Evolutionary conservation across 2,888 invertebrate genomes (phyloP).

Genomic region (Notocelia uddmanniana): DNA sequence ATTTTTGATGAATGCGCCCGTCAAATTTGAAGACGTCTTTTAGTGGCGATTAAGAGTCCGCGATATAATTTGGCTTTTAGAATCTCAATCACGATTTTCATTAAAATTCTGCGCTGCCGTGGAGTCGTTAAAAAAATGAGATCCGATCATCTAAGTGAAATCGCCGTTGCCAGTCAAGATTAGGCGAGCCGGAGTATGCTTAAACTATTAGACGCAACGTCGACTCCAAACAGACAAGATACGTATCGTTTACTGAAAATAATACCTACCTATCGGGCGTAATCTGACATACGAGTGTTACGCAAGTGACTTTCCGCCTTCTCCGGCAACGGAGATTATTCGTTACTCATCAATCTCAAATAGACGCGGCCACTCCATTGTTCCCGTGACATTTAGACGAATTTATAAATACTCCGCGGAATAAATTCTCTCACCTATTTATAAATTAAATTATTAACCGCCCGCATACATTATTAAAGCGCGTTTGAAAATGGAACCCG

Average conservation of each 20-base stretch:
- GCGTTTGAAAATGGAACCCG: slow-evolving; percentile 62
- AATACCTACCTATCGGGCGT: slow-evolving; percentile 66
- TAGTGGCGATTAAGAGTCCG: slow-evolving; percentile 68
- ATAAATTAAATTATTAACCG: slow-evolving; percentile 68
- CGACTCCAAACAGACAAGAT: slow-evolving; percentile 74
- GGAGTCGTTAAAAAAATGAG: slow-evolving; percentile 46
- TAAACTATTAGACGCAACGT: slow-evolving; percentile 79
- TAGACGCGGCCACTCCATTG: slow-evolving; percentile 80
- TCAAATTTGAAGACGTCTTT: slow-evolving; percentile 70
- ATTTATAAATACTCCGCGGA: slow-evolving; percentile 79
- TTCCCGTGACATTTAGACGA: slow-evolving; percentile 83
- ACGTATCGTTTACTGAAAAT: slow-evolving; percentile 82
- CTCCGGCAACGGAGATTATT: slow-evolving; percentile 75
- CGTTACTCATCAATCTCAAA: slow-evolving; percentile 82
- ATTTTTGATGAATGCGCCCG: slow-evolving; percentile 79
- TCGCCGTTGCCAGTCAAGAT: slow-evolving; percentile 74
- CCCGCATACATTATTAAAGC: slow-evolving; percentile 60
- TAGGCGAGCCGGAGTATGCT: slow-evolving; percentile 67
- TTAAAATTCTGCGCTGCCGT: slow-evolving; percentile 61
- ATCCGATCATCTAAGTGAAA: slow-evolving; percentile 62
- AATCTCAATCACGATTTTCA: slow-evolving; percentile 71
- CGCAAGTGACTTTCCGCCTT: slow-evolving; percentile 75
- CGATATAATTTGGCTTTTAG: slow-evolving; percentile 69
- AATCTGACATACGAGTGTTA: slow-evolving; percentile 77
- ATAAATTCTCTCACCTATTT: slow-evolving; percentile 70